Conservation (phyloP, 2,113 vertebrate species). For the Bufo gargarizans region DNA sequence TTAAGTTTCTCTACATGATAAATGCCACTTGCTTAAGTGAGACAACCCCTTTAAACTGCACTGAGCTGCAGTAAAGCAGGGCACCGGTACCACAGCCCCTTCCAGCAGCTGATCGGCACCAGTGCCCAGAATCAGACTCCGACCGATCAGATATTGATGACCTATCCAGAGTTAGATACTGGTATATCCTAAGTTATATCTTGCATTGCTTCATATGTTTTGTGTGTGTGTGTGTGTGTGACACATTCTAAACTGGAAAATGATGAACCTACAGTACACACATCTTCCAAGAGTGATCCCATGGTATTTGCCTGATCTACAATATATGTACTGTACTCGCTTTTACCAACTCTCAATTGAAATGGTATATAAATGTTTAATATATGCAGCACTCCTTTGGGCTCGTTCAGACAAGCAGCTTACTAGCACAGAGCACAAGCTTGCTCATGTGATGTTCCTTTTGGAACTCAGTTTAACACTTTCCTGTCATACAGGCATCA, state of each 20-base stretch:
- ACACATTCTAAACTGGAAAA: not conserved
- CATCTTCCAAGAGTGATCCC: not conserved
- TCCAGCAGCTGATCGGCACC: too few relatives aligned
- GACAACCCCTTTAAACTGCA: too few relatives aligned
- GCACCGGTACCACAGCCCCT: too few relatives aligned
- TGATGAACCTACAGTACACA: not conserved
- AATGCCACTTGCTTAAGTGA: too few relatives aligned
- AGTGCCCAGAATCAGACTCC: too few relatives aligned
- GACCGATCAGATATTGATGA: too few relatives aligned
- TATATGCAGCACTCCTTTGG: slow-evolving; percentile 21
- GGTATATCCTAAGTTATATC: not conserved
- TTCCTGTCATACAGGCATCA: not conserved
- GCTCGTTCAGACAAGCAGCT: slow-evolving; percentile 15
- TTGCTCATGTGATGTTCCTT: not conserved
- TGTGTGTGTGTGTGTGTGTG: not conserved
- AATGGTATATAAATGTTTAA: not conserved
- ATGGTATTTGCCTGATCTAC: not conserved
- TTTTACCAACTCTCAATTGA: not conserved
- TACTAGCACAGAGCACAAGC: not conserved
- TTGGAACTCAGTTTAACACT: not conserved
- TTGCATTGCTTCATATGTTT: not conserved
- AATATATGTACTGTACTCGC: not conserved
- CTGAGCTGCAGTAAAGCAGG: too few relatives aligned
- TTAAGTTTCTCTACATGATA: too few relatives aligned
- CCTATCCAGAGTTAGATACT: not conserved